phyloP scores from a whole-genome alignment of 2,113 vertebrate genomes.

The Dendrocopos noguchii region DNA sequence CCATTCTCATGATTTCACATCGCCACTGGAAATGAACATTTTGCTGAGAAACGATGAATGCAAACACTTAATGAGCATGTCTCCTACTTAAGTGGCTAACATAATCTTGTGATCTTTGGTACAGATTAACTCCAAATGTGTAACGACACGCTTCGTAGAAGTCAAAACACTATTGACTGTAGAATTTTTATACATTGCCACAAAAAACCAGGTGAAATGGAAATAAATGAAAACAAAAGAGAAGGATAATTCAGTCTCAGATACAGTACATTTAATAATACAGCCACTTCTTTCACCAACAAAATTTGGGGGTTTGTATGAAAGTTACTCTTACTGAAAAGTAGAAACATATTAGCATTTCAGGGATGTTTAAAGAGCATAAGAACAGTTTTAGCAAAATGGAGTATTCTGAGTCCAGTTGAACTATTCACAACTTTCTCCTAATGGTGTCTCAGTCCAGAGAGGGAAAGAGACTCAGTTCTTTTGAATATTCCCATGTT shows the following conservation, averaged over 20 bases:
- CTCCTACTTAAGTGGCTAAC: not conserved
- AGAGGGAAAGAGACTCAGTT: no score
- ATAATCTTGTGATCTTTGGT: not conserved
- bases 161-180: not conserved
- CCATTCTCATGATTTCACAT: not conserved
- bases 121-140: not conserved
- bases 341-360: not conserved
- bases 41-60: not conserved
- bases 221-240: not conserved
- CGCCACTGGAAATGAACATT: not conserved
- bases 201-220: not conserved
- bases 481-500: no score
- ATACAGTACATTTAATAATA: not conserved
- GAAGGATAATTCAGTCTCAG: not conserved
- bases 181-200: not conserved
- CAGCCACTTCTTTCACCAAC: not conserved
- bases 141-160: fast-evolving
- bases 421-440: not conserved
- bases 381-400: not conserved
- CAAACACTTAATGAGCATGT: not conserved
- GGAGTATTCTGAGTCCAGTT: not conserved
- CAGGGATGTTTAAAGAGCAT: not conserved
- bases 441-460: not conserved
- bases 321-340: not conserved
- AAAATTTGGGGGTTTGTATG: not conserved